phyloP scores from a whole-genome alignment of 2,113 vertebrate species.

The Catharus fuscescens region DNA sequence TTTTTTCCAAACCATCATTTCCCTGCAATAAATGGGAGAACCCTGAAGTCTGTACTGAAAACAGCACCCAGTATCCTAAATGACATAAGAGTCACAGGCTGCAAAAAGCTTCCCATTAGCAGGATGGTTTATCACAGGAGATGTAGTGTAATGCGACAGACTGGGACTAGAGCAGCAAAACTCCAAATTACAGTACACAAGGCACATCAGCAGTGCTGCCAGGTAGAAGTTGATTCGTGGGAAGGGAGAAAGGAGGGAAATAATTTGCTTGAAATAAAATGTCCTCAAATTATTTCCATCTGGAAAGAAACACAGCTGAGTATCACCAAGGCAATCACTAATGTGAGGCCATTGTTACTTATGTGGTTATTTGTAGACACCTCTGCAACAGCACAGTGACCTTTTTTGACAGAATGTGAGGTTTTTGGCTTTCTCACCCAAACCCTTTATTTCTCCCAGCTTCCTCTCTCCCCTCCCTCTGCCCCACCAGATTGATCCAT shows the following conservation, averaged over 20 bases:
- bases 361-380: not conserved
- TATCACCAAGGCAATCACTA: not conserved
- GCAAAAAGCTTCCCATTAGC: not conserved
- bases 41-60: not conserved
- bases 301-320: not conserved
- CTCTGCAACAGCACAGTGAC: not conserved
- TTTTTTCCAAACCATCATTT: not conserved
- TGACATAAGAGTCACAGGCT: not conserved
- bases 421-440: not conserved
- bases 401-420: not conserved
- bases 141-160: not conserved
- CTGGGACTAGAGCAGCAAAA: not conserved
- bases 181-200: not conserved
- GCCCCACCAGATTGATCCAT: accelerated
- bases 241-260: not conserved
- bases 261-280: not conserved
- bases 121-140: not conserved
- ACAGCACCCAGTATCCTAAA: not conserved
- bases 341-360: not conserved
- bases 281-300: not conserved
- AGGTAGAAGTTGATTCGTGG: not conserved
- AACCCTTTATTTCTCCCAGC: not conserved
- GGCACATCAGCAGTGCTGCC: not conserved
- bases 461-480: not conserved
- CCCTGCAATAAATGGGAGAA: not conserved